Evolutionary conservation across 2,113 vertebrate genomes (phyloP).

Genomic region (Eulemur rufifrons): DNA sequence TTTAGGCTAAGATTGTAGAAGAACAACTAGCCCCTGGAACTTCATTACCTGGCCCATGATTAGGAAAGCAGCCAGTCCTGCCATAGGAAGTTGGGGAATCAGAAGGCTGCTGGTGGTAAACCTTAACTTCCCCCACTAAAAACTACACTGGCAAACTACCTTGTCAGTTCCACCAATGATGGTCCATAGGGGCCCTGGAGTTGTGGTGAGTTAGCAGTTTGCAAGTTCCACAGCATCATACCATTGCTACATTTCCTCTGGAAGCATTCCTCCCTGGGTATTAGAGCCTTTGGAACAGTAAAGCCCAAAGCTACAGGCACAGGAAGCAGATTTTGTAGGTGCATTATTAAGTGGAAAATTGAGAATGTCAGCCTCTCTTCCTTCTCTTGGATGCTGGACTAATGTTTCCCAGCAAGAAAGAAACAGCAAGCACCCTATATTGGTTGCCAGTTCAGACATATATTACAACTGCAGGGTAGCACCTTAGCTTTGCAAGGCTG

Average conservation of each 20-base stretch:
- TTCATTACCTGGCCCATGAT: neutral
- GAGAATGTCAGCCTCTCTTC: neutral
- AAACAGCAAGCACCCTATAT: rapidly evolving
- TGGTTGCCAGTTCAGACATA: neutral
- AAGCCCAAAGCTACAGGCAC: neutral
- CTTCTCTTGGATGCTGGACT: neutral
- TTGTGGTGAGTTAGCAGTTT: neutral
- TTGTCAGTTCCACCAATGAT: neutral
- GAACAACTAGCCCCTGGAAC: neutral
- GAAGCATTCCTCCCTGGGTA: neutral
- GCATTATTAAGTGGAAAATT: neutral
- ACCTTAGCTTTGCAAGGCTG: neutral
- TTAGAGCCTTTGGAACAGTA: neutral
- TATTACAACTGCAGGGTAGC: neutral
- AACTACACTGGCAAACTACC: neutral
- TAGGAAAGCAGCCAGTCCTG: neutral
- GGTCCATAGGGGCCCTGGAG: neutral
- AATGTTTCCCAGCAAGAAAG: neutral
- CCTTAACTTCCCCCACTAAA: neutral
- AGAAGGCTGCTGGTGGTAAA: neutral
- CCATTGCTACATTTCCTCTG: neutral
- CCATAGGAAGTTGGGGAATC: neutral
- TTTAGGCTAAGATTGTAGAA: neutral
- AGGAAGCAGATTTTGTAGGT: neutral
- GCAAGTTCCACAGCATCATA: neutral